Evolutionary conservation across 1,140 invertebrate species (phyloP).

Genomic region (Drosophila biarmipes): DNA sequence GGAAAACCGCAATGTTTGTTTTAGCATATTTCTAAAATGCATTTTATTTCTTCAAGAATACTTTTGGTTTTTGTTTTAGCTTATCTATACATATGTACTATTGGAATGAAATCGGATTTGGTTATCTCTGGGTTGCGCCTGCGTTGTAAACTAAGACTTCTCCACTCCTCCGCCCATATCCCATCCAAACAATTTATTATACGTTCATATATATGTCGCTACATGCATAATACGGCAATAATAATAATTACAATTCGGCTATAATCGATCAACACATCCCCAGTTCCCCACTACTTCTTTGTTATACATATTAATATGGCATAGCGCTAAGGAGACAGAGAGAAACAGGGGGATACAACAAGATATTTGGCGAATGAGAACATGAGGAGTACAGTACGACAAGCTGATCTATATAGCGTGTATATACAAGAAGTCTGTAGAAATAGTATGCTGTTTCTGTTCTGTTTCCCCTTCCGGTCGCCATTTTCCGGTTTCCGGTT

Average conservation of each 20-base stretch:
- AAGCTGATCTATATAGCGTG: conserved; percentile 44
- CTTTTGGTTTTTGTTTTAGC: conserved; percentile 47
- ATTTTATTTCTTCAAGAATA: conserved; percentile 62
- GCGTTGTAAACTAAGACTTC: conserved; percentile 44
- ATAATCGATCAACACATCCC: conserved; percentile 31
- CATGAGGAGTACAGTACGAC: conserved; percentile 27
- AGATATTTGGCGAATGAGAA: conserved; percentile 33
- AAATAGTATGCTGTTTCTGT: conserved; percentile 11
- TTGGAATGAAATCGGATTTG: conserved; percentile 72
- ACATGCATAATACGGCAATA: conserved; percentile 52
- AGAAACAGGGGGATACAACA: conserved; percentile 10
- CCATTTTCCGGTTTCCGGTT: no score
- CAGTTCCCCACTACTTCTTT: conserved; percentile 14
- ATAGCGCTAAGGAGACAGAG: conserved; percentile 16
- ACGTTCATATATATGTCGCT: conserved; percentile 34
- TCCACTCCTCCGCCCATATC: conserved; percentile 27
- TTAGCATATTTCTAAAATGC: conserved; percentile 77
- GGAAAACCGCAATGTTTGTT: conserved; percentile 35
- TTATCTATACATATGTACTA: conserved; percentile 53
- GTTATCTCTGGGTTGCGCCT: conserved; percentile 41
- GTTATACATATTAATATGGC: conserved; percentile 13
- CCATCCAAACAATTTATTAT: conserved; percentile 45
- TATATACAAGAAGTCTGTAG: conserved; percentile 52
- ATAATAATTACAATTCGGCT: conserved; percentile 40
- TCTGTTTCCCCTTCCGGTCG: conserved; percentile 3